phyloP scores from a whole-genome alignment of 92 coral and sea anemone genomes.

The Umimayanthus kanabou region DNA sequence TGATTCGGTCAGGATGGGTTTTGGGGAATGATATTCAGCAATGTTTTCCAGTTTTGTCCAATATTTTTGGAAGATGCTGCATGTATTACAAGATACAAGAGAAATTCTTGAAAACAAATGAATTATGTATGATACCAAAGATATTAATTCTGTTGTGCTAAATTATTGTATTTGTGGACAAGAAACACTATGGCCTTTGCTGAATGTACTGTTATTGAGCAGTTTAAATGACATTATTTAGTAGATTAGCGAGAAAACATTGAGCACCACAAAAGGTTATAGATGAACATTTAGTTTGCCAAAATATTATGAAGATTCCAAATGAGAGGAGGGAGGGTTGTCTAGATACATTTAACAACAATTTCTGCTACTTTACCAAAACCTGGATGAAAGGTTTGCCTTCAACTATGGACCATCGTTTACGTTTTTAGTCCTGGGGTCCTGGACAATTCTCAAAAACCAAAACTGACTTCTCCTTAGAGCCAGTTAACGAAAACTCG shows the following conservation, averaged over 20 bases:
- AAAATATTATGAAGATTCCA: not conserved
- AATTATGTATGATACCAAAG: slow-evolving; percentile 13
- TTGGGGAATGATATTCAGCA: slow-evolving; percentile 13
- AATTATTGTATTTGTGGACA: slow-evolving; percentile 25
- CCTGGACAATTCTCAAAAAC: too few species aligned
- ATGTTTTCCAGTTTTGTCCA: slow-evolving; percentile 11
- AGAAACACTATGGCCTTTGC: not conserved
- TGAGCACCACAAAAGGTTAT: not conserved
- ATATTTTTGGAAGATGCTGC: slow-evolving; percentile 18
- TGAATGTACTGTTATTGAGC: not conserved
- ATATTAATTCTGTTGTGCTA: slow-evolving; percentile 22
- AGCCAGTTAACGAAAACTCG: too few species aligned
- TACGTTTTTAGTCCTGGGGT: too few species aligned
- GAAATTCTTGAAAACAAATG: slow-evolving; percentile 24
- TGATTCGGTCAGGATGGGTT: not conserved
- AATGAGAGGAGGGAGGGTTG: not conserved
- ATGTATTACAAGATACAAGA: slow-evolving; percentile 8
- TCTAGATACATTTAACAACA: too few species aligned
- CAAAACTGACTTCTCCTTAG: too few species aligned
- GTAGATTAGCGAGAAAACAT: not conserved
- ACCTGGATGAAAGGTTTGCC: too few species aligned
- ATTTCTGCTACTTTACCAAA: too few species aligned
- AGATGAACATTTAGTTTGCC: not conserved
- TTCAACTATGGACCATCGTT: too few species aligned
- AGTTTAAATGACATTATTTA: not conserved